Conservation (phyloP, 2,113 vertebrate genomes). For the Corythornis vintsioides region DNA sequence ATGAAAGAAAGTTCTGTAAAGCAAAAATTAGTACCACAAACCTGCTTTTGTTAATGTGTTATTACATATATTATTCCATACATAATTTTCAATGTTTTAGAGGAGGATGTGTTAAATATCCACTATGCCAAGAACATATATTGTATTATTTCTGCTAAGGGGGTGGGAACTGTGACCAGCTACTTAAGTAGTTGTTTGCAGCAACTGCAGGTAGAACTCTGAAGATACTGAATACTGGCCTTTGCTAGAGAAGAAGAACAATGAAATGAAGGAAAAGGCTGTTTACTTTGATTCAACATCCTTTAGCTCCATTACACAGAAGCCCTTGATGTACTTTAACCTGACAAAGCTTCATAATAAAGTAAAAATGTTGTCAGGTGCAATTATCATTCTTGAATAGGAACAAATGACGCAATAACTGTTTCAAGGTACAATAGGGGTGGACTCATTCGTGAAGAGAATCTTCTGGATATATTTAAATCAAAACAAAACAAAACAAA, state of each 20-base stretch:
- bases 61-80: background rate
- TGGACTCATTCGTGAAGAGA: background rate
- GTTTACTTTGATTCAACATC: background rate
- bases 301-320: background rate
- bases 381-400: constrained; percentile 24
- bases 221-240: background rate
- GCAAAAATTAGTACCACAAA: background rate
- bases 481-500: background rate
- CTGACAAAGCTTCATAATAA: background rate
- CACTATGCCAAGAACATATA: background rate
- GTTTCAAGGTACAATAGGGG: background rate
- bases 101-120: background rate
- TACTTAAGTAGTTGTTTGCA: background rate
- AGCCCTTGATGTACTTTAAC: background rate
- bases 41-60: background rate
- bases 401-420: background rate
- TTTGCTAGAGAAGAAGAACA: background rate
- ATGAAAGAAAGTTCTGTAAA: background rate
- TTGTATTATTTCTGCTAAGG: background rate
- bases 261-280: background rate
- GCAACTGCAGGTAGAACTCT: background rate
- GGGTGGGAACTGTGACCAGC: background rate
- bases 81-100: background rate
- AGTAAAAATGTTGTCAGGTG: background rate
- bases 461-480: background rate